phyloP scores from a whole-genome alignment of 1,140 invertebrate species.

The Pemphigus obesinymphae region DNA sequence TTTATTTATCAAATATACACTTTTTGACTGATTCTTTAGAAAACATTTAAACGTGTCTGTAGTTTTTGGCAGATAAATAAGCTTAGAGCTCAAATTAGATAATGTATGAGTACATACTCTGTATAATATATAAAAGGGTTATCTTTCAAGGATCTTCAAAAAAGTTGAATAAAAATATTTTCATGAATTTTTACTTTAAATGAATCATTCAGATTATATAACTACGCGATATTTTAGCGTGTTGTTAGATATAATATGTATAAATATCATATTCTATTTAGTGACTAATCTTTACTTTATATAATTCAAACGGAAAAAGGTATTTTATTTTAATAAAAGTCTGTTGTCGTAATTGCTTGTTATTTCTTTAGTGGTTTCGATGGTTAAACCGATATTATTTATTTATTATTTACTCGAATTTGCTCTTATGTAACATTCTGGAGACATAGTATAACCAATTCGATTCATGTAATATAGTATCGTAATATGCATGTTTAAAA shows the following conservation, averaged over 20 bases:
- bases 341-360: neutral
- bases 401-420: constrained; percentile 5
- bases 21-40: neutral
- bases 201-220: neutral
- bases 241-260: neutral
- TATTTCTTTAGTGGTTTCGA: neutral
- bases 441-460: neutral
- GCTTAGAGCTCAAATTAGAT: neutral
- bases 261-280: neutral
- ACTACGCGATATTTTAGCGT: neutral
- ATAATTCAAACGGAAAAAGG: neutral
- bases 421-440: neutral
- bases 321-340: neutral
- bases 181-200: neutral
- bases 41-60: neutral
- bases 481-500: neutral
- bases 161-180: neutral
- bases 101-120: too few relatives aligned
- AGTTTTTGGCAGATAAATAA: neutral
- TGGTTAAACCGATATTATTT: neutral
- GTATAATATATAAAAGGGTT: neutral
- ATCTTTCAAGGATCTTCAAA: neutral
- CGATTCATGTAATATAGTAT: neutral
- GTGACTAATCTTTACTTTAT: neutral
- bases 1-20: neutral